Evolutionary conservation across 2,888 invertebrate genomes (phyloP), one percentile per base, ranked within the genome.

Genomic region (Fragum whitleyi): DNA sequence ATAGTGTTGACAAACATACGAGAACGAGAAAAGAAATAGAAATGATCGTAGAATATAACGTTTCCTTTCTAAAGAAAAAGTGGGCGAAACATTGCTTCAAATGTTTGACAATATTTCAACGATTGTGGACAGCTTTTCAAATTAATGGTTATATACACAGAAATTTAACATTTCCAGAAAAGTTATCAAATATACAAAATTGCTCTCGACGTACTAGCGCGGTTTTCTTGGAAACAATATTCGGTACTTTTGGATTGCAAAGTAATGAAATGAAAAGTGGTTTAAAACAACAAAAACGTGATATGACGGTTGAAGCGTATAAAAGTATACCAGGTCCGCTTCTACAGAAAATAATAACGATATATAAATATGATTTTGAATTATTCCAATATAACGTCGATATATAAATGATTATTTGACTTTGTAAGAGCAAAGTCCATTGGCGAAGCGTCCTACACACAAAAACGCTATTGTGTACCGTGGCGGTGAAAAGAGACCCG

Each of bases 281-380:
- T 3, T 23, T 75, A 26, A 74, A 59, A 39, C 29, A 39, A 14
- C 76, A 83, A 32, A 79, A 78, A 39, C 61, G 68, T 2, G 11
- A 42, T 21, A 73, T 71, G 51, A 76, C 84, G 82, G 28, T 70
- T 47, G 76, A 78, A 29, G 87, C 79, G 0, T 87, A 86, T 67
- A 55, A 51, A 26, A 42, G 23, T 9, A 74, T 86, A 2, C 79
- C 85, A 6, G 11, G 19, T 0, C 29, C 62, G 16, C 23, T 81
- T 1, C 32, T 86, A 11, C 51, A 70, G 9, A 16, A 39, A 3
- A 69, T 87, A 21, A 62, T 75, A 14, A 59, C 74, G 23, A 65
- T 80, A 2, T 87, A 77, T 59, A 62, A 79, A 39, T 76, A 79
- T 53, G 87, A 87, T 42, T 87, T 87, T 72, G 79, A 84, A 47